Base-by-base conservation (phyloP, 2,113 vertebrate genomes). In the Benitochromis conjunctus region DNA sequence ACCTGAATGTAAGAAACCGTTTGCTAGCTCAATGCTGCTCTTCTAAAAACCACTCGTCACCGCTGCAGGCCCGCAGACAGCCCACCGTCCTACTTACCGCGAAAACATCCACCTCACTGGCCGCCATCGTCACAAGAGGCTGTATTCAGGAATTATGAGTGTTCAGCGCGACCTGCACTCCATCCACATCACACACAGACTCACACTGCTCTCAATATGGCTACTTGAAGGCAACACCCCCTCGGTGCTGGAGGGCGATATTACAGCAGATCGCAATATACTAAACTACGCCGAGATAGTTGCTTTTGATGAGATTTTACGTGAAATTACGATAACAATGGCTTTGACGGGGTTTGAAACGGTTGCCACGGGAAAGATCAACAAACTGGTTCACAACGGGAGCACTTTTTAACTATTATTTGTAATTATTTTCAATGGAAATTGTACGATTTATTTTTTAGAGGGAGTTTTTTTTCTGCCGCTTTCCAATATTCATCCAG, bases 161-260 rank as follows among this genome's bases (percentile, higher is more conserved):
- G 76, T 94, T 92, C 95, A 89, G 89, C 87, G 84, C 88, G 93
- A 95, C 81, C 93, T 88, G 93, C 94, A 92, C 93, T 85, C 24
- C 18, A 53, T 76, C 46, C 87, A 60, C 88, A 88, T 90, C 91
- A 79, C 94, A 89, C 79, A 64, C 89, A 91, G 86, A 93, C 95
- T 96, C 93, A 92, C 94, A 93, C 95, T 96, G 92, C 94, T 96
- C 95, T 94, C 97, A 97, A 97, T 96, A 96, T 97, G 97, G 96
- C 97, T 96, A 95, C 97, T 97, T 95, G 95, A 96, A 97, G 96
- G 97, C 96, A 96, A 97, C 97, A 96, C 97, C 97, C 96, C 95
- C 96, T 92, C 89, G 16, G 69, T 93, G 92, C 85, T 60, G 92
- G 86, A 94, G 90, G 93, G 84, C 81, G 91, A 84, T 81, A 88